phyloP scores from a whole-genome alignment of 2,888 invertebrate species.

The Ophion ellenae region DNA sequence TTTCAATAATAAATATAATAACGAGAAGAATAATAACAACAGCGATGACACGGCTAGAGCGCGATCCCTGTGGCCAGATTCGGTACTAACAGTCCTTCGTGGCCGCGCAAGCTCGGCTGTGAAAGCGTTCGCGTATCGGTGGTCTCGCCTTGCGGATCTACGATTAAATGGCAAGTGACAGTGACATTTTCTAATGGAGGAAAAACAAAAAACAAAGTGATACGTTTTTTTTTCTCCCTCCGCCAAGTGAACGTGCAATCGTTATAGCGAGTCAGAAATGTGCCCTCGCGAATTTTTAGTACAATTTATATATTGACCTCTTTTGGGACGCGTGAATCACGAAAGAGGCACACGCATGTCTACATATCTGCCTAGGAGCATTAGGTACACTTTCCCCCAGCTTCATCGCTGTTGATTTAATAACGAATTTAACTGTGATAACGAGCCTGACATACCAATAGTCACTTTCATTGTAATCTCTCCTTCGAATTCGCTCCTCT shows the following conservation, averaged over 20 bases:
- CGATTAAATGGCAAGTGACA: constrained; percentile 59
- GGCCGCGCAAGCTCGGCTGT: constrained; percentile 43
- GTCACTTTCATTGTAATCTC: constrained; percentile 8
- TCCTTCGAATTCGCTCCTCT: not conserved
- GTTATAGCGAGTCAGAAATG: constrained; percentile 19
- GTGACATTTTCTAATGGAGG: constrained; percentile 56
- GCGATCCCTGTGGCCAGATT: constrained; percentile 32
- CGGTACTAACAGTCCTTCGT: constrained; percentile 49
- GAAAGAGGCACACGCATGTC: constrained; percentile 54
- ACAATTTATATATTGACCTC: constrained; percentile 57
- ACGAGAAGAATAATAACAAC: constrained; percentile 31
- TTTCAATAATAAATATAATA: constrained; percentile 5
- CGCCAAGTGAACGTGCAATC: constrained; percentile 43
- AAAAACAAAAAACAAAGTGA: constrained; percentile 8
- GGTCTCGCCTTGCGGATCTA: constrained; percentile 37
- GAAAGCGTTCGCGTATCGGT: constrained; percentile 22
- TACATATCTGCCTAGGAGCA: constrained; percentile 56
- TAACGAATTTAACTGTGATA: constrained; percentile 59
- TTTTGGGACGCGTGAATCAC: constrained; percentile 52
- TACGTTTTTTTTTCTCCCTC: not conserved
- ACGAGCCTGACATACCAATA: constrained; percentile 38
- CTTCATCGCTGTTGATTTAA: constrained; percentile 31
- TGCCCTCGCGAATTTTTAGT: constrained; percentile 26
- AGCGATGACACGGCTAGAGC: constrained; percentile 18
- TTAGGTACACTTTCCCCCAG: constrained; percentile 56